Evolutionary conservation across 2,113 vertebrate species (phyloP), one percentile per base, ranked within the genome.

Genomic region (Hirundichthys speculiger): DNA sequence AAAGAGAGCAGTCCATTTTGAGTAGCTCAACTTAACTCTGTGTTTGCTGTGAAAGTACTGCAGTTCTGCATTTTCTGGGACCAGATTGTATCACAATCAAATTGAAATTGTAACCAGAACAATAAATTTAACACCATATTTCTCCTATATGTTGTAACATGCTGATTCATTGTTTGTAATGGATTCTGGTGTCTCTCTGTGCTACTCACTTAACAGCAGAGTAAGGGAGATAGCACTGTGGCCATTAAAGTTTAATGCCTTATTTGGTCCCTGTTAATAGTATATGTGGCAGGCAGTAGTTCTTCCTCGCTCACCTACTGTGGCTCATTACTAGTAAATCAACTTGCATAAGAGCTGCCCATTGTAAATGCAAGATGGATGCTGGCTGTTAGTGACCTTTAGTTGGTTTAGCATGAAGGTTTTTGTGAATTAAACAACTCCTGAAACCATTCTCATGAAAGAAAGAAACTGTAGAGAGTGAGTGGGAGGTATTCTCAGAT

Each of bases 171-270:
- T 41, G 47, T 76, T 79, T 68, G 47, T 55, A 64, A 4, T 58
- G n/a, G 43, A 63, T 10, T 41, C 56, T 48, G 46, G 21, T 54
- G 34, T 57, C 52, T 53, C 40, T 60, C 40, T 19, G 22, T 54
- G 30, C 50, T 48, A 19, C 61, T 68, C 20, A 24, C 51, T 41
- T 71, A 67, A 74, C 25, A 49, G 48, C 51, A 75, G 50, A 64
- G 19, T 58, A 58, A 69, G 61, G 57, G 25, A 41, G 71, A 57
- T 60, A 27, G 43, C 56, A 52, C 41, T 25, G 50, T 19, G 15
- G 50, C 73, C 56, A 82, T 83, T 86, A 80, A 81, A 83, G 67
- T 77, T 67, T 67, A 75, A 85, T 73, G 49, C 56, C 49, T 83
- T 68, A 69, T 86, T 82, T 84, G 57, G 57, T 80, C 59, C 34